These are phyloP conservation scores for Aquatica leii DNA, from an alignment of 2,888 invertebrate genomes.

Conservation along the genomic window DNA sequence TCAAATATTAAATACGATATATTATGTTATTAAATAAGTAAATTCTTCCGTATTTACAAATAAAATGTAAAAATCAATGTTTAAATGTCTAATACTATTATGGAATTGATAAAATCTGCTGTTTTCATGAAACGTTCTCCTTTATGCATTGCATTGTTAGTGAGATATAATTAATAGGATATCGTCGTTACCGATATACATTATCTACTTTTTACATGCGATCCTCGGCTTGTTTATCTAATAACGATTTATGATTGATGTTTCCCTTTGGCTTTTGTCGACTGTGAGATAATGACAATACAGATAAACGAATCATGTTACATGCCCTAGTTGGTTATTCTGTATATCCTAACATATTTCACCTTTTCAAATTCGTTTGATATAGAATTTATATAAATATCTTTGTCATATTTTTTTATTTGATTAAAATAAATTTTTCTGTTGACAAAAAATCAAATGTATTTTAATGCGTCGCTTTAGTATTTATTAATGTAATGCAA, in stretches of 20 bases:
- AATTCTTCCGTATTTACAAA: too few species aligned
- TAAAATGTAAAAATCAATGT: too few species aligned
- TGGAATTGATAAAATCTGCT: too few species aligned
- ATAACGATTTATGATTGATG: constrained; percentile 51
- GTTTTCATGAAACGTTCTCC: neutral
- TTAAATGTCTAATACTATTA: too few species aligned
- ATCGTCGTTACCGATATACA: constrained; percentile 22
- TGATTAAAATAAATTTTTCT: too few species aligned
- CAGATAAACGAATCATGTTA: constrained; percentile 47
- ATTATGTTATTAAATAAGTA: too few species aligned
- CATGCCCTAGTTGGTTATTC: constrained; percentile 41
- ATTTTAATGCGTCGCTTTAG: too few species aligned
- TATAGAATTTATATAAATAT: neutral
- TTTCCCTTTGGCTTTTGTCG: constrained; percentile 50
- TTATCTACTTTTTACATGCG: constrained; percentile 45
- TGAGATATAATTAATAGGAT: constrained; percentile 25
- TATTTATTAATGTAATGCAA: too few species aligned
- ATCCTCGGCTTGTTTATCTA: constrained; percentile 47
- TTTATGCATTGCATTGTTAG: constrained; percentile 21
- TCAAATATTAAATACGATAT: too few species aligned
- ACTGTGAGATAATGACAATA: constrained; percentile 47
- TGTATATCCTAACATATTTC: constrained; percentile 28
- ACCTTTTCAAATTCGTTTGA: constrained; percentile 15
- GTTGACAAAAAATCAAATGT: too few species aligned
- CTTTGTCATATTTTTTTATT: too few species aligned